These are phyloP conservation scores for Stenodema calcarata DNA, from an alignment of 2,888 invertebrate genomes.

Conservation along the genomic window DNA sequence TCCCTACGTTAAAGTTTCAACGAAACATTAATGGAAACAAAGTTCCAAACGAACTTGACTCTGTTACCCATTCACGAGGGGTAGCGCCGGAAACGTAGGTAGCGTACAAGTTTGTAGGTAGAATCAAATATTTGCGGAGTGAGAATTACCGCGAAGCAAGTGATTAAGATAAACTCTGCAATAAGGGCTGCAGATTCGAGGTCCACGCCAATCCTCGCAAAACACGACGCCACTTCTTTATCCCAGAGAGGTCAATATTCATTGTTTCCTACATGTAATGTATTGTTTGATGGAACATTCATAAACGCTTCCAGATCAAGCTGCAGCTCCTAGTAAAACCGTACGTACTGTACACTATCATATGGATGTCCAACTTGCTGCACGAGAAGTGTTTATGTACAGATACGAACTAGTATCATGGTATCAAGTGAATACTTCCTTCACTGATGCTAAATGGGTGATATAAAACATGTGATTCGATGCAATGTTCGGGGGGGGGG, in stretches of 20 bases:
- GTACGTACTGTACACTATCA: no score
- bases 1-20: slow-evolving; percentile 13
- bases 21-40: slow-evolving; percentile 46
- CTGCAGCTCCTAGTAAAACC: no score
- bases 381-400: no score
- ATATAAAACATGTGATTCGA: no score
- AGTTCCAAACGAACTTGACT: slow-evolving; percentile 44
- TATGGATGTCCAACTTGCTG: no score
- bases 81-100: neutral
- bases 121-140: slow-evolving; percentile 40
- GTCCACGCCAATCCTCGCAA: neutral
- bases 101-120: slow-evolving; percentile 19
- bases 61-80: slow-evolving; percentile 41
- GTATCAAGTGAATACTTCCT: no score
- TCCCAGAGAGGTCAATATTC: neutral
- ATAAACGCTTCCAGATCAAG: no score
- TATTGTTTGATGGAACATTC: no score
- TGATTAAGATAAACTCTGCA: slow-evolving; percentile 35
- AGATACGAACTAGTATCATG: no score
- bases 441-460: no score
- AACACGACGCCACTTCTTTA: neutral
- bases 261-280: neutral
- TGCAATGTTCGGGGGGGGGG: no score
- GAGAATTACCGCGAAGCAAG: slow-evolving; percentile 32
- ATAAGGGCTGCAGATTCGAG: slow-evolving; percentile 28